A percentile compares a stretch with the other conserved stretches of the same genome.
phyloP scores from a whole-genome alignment of 2,888 invertebrate species.

The Nysson spinosus region DNA sequence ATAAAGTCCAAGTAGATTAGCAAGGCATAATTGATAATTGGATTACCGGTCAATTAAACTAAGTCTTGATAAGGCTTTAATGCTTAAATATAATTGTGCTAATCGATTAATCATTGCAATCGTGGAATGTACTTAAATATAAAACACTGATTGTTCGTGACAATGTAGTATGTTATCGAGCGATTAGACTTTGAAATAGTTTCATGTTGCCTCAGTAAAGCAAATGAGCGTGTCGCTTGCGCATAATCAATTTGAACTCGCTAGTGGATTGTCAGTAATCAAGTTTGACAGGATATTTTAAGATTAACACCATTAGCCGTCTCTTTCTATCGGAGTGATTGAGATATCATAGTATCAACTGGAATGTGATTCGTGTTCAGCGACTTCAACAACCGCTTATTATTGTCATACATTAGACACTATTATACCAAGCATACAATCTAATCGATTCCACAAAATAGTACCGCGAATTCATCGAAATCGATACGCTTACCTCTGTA shows the following conservation, averaged over 20 bases:
- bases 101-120: background rate
- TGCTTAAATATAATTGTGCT: too few relatives aligned
- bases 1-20: too few relatives aligned
- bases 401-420: too few relatives aligned
- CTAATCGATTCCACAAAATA: background rate
- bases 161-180: too few relatives aligned
- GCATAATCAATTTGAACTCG: slow-evolving; percentile 10
- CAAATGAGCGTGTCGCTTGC: slow-evolving; percentile 5
- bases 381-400: slow-evolving; percentile 1
- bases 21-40: too few relatives aligned
- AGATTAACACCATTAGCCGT: background rate
- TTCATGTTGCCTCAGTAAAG: background rate
- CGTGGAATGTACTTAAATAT: background rate
- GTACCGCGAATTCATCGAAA: background rate
- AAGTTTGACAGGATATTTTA: slow-evolving; percentile 15
- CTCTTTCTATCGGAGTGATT: background rate
- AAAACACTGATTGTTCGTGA: background rate
- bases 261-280: slow-evolving; percentile 11
- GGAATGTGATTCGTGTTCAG: background rate
- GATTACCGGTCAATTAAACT: too few relatives aligned
- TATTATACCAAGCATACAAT: background rate
- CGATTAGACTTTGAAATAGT: background rate
- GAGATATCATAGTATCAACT: slow-evolving; percentile 1
- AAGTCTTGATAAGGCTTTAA: too few relatives aligned
- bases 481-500: background rate